phyloP scores from a whole-genome alignment of 2,888 invertebrate species.

The Drosophila conformis region DNA sequence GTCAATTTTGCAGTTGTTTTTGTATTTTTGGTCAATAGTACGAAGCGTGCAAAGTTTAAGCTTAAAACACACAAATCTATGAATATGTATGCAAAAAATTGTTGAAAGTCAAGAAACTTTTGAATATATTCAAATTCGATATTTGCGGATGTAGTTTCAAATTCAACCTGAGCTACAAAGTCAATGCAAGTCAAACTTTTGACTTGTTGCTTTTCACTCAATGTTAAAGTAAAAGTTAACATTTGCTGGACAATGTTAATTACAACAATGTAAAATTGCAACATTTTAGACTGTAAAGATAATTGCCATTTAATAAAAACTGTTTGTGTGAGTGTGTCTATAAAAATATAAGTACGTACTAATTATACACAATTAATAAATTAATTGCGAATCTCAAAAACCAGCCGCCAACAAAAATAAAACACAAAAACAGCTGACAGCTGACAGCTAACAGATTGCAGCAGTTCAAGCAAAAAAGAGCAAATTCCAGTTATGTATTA shows the following conservation, averaged over 20 bases:
- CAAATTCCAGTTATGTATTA: background rate
- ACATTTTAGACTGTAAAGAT: background rate
- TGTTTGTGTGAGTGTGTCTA: background rate
- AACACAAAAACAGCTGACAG: conserved; percentile 40
- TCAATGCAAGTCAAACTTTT: background rate
- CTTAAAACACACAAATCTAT: conserved; percentile 12
- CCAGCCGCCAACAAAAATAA: conserved; percentile 8
- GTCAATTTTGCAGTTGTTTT: conserved; percentile 25
- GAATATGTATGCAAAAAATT: background rate
- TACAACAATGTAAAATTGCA: background rate
- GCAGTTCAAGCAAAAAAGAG: conserved; percentile 4
- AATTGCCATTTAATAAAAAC: background rate
- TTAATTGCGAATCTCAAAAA: background rate
- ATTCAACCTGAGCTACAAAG: background rate
- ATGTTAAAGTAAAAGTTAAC: background rate
- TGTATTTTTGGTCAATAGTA: conserved; percentile 15
- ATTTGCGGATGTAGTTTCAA: background rate
- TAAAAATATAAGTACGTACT: background rate
- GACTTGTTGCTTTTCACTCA: background rate
- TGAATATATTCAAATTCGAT: conserved; percentile 14
- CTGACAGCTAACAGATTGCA: conserved; percentile 24
- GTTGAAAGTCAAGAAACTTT: conserved; percentile 2
- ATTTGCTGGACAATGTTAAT: background rate
- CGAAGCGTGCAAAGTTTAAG: conserved; percentile 35
- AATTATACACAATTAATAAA: background rate